Base-by-base conservation (phyloP, 2,888 invertebrate genomes). In the Creontiades dilutus region DNA sequence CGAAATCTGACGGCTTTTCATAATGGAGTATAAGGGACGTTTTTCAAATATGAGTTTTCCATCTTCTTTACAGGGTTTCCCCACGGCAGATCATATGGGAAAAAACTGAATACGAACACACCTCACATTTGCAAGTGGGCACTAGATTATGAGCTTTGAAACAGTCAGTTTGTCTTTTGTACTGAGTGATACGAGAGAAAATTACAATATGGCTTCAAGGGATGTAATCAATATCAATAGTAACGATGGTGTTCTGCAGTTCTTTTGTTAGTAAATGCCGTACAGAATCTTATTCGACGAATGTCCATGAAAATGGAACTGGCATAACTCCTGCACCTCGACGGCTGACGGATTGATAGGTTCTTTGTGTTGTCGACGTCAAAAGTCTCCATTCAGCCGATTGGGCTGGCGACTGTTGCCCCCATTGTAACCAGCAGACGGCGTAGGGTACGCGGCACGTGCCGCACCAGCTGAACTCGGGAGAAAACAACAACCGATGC, bases 391-490 rank as follows among this genome's bases (percentile, higher is more conserved):
- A 37, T 76, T 76, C 13, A 37, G 16, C 0, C 11, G 78, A 78
- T 16, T 37, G n/a, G n/a, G 47, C 9, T 78, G 14, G 19, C 78
- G 46, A 47, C 47, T 78, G 46, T 47, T 37, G 78, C 46, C 46
- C 46, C 47, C 46, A 46, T 78, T 78, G 78, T 78, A 16, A 47
- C 16, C n/a, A 46, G 37, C 37, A 78, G 78, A 46, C 46, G 14
- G 78, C 13, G 23, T 14, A 13, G 78, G 78, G 16, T 19, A 1
- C 5, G 37, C 11, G 78, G 11, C 78, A 47, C 78, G 78, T 78
- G 78, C 46, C 78, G 5, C 46, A 47, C 78, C 37, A 78, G 78
- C 68, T 68, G 68, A 68, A 68, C 68, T 68, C 19, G 7, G 27
- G 68, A 23, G 75, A 75, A 75, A 78, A 78, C 46, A 46, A 14